Percentiles rank a stretch among this genome's conserved stretches.
phyloP scores from a whole-genome alignment of 1,140 invertebrate genomes.

The Eurosta solidaginis region DNA sequence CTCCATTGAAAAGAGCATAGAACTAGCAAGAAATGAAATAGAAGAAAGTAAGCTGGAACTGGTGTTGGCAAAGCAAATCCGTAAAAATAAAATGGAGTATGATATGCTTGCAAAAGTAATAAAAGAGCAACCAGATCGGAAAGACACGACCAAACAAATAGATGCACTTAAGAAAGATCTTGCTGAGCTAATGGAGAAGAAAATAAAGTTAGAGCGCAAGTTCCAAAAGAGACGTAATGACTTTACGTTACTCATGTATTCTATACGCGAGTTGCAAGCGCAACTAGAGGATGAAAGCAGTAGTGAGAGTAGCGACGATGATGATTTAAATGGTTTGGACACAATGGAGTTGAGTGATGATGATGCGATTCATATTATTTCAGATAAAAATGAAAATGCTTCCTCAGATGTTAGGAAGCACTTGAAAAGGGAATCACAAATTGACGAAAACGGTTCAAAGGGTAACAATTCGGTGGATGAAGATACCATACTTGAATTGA shows the following conservation, averaged over 20 bases:
- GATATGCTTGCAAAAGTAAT: conserved; percentile 91
- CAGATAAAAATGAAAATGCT: not conserved
- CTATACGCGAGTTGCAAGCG: conserved; percentile 76
- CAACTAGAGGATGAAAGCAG: conserved; percentile 71
- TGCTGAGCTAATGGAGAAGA: conserved; percentile 67
- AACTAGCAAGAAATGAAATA: conserved; percentile 75
- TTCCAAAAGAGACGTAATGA: conserved; percentile 83
- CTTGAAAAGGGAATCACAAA: not conserved
- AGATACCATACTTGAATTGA: conserved; percentile 51
- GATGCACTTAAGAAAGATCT: conserved; percentile 77
- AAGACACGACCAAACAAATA: conserved; percentile 78
- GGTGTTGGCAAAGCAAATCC: conserved; percentile 77
- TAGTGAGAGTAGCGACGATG: conserved; percentile 53
- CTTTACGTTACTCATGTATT: conserved; percentile 84
- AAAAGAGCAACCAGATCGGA: conserved; percentile 85
- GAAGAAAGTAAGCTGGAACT: conserved; percentile 76
- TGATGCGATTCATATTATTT: not conserved
- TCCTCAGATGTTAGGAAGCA: not conserved
- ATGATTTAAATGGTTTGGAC: conserved; percentile 41
- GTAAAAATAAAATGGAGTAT: conserved; percentile 91
- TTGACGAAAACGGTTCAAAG: conserved; percentile 44
- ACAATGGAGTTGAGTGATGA: conserved; percentile 34
- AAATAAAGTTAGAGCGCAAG: conserved; percentile 74
- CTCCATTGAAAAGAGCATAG: conserved; percentile 77
- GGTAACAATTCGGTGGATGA: conserved; percentile 55